Conservation (phyloP, 2,113 vertebrate genomes). For the Jaculus jaculus region DNA sequence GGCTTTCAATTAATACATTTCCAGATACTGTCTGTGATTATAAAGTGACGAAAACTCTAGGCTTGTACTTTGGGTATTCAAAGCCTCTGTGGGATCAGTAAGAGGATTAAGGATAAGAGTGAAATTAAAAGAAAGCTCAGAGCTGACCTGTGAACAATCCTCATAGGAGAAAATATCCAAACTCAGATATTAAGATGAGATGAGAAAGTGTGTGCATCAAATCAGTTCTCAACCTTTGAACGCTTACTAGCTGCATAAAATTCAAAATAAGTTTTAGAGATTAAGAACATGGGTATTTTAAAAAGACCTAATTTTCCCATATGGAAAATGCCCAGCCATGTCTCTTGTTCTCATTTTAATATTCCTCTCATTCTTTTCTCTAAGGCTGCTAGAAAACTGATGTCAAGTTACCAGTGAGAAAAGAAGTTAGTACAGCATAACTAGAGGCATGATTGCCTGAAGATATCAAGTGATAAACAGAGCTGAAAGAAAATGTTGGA, state of each 20-base stretch:
- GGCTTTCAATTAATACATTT: conserved; percentile 51
- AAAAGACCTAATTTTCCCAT: background rate
- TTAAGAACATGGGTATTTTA: background rate
- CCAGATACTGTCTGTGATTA: conserved; percentile 61
- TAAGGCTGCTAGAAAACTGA: conserved; percentile 66
- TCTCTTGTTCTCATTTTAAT: conserved; percentile 48
- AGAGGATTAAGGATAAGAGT: conserved; percentile 72
- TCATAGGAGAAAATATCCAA: conserved; percentile 24
- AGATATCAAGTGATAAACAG: conserved; percentile 47
- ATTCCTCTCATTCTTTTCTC: conserved; percentile 59
- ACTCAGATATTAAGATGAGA: conserved; percentile 45
- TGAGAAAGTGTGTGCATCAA: background rate
- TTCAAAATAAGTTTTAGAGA: conserved; percentile 34
- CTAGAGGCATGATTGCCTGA: conserved; percentile 52
- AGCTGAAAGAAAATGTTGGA: conserved; percentile 51
- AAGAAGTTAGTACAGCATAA: conserved; percentile 54
- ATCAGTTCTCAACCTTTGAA: background rate
- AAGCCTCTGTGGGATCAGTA: conserved; percentile 59
- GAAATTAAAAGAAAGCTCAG: conserved; percentile 72
- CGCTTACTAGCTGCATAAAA: background rate
- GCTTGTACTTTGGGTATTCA: conserved; percentile 51
- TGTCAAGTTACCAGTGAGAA: conserved; percentile 52
- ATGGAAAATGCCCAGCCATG: background rate
- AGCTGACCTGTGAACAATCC: conserved; percentile 43
- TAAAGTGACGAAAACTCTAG: conserved; percentile 72